Conservation (phyloP, 64 coral and sea anemone species). For the Pocillopora verrucosa region DNA sequence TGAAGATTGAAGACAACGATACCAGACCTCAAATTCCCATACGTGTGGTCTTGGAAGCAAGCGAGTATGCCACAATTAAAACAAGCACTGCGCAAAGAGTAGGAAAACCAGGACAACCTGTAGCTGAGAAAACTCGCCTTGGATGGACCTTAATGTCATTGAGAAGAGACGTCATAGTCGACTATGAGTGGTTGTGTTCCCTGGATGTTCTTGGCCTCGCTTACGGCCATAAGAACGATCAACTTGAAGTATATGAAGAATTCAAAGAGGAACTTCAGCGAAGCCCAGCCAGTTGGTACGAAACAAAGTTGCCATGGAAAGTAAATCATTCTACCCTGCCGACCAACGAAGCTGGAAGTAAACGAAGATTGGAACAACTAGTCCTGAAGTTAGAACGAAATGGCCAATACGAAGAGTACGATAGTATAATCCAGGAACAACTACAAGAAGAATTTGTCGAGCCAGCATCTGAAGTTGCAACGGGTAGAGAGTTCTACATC, state of each 20-base stretch:
- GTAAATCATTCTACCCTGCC: constrained; percentile 22
- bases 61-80: constrained; percentile 35
- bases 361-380: constrained; percentile 9
- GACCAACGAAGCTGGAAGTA: constrained; percentile 27
- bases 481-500: constrained; percentile 12
- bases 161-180: background rate
- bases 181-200: constrained; percentile 20
- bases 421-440: constrained; percentile 33
- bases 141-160: constrained; percentile 48
- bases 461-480: background rate
- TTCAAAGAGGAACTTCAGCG: constrained; percentile 34
- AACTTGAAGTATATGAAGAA: constrained; percentile 16
- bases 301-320: constrained; percentile 26
- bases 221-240: constrained; percentile 29
- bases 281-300: constrained; percentile 16
- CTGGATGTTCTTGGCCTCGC: constrained; percentile 50
- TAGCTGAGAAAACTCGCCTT: constrained; percentile 32
- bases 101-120: constrained; percentile 42
- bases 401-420: constrained; percentile 15
- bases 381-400: constrained; percentile 3
- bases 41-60: constrained; percentile 36
- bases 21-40: constrained; percentile 18
- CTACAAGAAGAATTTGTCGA: constrained; percentile 15
- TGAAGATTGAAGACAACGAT: constrained; percentile 35
- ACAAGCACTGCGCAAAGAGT: constrained; percentile 12